phyloP scores from a whole-genome alignment of 1,140 invertebrate genomes.

The Aricia agestis region DNA sequence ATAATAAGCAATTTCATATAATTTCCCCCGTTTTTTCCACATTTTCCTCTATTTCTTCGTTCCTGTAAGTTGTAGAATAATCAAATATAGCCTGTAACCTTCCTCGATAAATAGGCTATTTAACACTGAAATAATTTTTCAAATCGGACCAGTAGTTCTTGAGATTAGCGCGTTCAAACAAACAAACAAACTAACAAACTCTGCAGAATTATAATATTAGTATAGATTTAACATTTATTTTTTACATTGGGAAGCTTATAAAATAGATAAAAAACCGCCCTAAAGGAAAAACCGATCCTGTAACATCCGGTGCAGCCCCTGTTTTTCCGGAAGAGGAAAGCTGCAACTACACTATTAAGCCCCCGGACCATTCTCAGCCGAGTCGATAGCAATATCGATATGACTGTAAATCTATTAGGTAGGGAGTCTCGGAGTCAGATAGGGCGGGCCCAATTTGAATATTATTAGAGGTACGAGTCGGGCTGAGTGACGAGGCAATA shows the following conservation, averaged over 20 bases:
- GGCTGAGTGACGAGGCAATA: constrained; percentile 26
- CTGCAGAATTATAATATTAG: no score
- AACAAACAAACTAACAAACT: no score
- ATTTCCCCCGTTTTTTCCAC: no score
- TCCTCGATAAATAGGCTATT: no score
- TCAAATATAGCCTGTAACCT: no score
- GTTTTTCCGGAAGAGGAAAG: not conserved
- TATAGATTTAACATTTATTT: no score
- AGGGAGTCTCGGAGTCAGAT: constrained; percentile 6
- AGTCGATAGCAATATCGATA: constrained; percentile 9
- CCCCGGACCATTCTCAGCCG: not conserved
- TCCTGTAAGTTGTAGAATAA: no score
- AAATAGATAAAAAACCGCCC: not conserved
- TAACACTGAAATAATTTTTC: no score
- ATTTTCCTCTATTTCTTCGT: no score
- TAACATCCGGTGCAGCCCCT: not conserved
- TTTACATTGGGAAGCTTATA: not conserved
- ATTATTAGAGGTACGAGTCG: constrained; percentile 29
- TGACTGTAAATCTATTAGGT: constrained; percentile 11
- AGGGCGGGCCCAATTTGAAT: constrained; percentile 27
- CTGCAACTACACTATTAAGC: not conserved
- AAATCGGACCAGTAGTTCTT: no score
- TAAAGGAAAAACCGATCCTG: not conserved
- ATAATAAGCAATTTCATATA: no score
- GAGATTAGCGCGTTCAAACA: no score